Conservation (phyloP, 2,113 vertebrate genomes). For the Anthoscopus minutus region DNA sequence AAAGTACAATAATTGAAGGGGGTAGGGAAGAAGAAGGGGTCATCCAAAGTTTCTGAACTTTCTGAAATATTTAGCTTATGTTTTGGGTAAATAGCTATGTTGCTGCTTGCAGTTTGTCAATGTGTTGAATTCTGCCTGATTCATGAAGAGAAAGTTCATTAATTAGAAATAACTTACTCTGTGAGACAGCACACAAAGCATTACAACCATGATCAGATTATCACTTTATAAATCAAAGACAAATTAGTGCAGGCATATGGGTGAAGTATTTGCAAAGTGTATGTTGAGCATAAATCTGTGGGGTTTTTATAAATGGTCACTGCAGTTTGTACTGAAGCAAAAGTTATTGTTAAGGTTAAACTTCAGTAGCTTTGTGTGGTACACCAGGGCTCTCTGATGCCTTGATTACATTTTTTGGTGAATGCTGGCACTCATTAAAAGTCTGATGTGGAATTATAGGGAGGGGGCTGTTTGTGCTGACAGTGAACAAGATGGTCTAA, state of each 20-base stretch:
- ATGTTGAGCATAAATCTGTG: not conserved
- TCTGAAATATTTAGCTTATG: not conserved
- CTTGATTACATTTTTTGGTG: not conserved
- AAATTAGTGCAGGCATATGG: not conserved
- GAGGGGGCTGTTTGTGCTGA: not conserved
- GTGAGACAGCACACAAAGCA: not conserved
- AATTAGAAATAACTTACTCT: not conserved
- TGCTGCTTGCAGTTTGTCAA: not conserved
- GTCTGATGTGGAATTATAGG: not conserved
- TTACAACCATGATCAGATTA: not conserved
- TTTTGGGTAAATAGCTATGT: not conserved
- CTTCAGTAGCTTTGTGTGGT: not conserved
- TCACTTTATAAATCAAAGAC: not conserved
- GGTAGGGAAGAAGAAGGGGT: not conserved
- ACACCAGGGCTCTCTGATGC: not conserved
- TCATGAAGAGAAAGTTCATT: not conserved
- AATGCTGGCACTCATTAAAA: not conserved
- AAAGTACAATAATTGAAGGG: not conserved
- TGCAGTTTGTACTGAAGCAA: not conserved
- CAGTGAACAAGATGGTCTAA: not conserved
- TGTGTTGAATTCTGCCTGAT: not conserved
- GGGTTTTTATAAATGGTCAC: not conserved
- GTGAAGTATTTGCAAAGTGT: not conserved
- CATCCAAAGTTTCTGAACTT: not conserved
- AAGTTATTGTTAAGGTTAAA: not conserved